These are phyloP conservation scores for Haliclona indistincta DNA, from an alignment of 37 sponge, comb jelly and placozoan species.

Conservation along the genomic window DNA sequence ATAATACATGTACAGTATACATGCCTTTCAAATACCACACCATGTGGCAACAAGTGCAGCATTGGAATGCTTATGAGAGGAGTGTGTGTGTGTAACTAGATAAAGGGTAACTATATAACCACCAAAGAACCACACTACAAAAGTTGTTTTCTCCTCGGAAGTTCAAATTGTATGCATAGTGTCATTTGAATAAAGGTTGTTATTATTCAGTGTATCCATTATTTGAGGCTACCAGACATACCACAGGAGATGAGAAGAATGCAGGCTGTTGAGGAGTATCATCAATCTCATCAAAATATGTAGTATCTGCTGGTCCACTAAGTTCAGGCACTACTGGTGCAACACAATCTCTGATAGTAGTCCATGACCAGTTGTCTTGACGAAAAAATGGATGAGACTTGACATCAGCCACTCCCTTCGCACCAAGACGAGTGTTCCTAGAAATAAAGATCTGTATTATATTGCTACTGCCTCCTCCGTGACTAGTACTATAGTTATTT, in stretches of 20 bases:
- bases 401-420: constrained; percentile 63
- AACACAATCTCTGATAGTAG: constrained; percentile 60
- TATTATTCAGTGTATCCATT: background rate
- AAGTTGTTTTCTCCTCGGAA: too few species aligned
- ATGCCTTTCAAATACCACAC: too few species aligned
- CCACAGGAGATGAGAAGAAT: constrained; percentile 73
- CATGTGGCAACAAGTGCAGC: too few species aligned
- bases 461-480: background rate
- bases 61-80: too few species aligned
- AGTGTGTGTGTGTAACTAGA: too few species aligned
- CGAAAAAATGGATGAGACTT: constrained; percentile 81
- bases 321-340: constrained; percentile 88
- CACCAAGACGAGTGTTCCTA: constrained; percentile 76
- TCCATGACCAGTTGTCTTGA: constrained; percentile 81
- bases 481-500: too few species aligned
- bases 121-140: too few species aligned
- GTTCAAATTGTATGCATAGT: too few species aligned
- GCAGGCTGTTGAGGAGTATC: constrained; percentile 66
- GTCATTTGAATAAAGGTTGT: too few species aligned
- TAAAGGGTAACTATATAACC: too few species aligned
- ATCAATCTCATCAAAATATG: constrained; percentile 90
- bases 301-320: constrained; percentile 85
- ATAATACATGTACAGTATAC: too few species aligned
- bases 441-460: constrained; percentile 1
- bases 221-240: constrained; percentile 16